A percentile compares a stretch with the other conserved stretches of the same genome.
Evolutionary conservation across 2,113 vertebrate genomes (phyloP).

Genomic region (Conger conger): DNA sequence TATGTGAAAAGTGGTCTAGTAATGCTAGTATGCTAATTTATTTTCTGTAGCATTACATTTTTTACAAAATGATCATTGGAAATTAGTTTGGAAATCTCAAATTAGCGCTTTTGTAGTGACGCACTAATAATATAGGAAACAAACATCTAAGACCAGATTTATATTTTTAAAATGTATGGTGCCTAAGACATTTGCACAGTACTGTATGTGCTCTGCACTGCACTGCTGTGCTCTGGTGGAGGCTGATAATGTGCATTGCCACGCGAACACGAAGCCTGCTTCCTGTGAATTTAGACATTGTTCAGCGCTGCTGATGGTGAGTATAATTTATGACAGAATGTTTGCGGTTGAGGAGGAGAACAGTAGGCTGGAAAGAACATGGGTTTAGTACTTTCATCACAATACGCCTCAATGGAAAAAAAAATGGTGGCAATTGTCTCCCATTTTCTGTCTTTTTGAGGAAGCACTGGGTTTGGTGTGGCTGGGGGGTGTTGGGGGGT

Average conservation of each 20-base stretch:
- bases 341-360: background rate
- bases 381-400: background rate
- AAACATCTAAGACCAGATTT: too few relatives aligned
- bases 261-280: background rate
- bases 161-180: too few relatives aligned
- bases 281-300: background rate
- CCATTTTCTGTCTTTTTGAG: background rate
- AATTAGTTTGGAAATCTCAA: too few relatives aligned
- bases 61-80: too few relatives aligned
- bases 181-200: too few relatives aligned
- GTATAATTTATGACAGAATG: background rate
- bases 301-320: background rate
- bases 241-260: background rate
- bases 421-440: background rate
- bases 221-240: background rate
- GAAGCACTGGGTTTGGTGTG: background rate
- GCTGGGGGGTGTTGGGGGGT: background rate
- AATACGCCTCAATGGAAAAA: background rate
- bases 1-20: too few relatives aligned
- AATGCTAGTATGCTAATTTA: too few relatives aligned
- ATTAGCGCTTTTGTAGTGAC: too few relatives aligned
- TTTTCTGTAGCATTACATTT: too few relatives aligned
- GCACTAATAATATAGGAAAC: too few relatives aligned
- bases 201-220: background rate
- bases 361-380: background rate